Evolutionary conservation across 2,113 vertebrate genomes (phyloP).

Genomic region (Hyperopisus bebe): DNA sequence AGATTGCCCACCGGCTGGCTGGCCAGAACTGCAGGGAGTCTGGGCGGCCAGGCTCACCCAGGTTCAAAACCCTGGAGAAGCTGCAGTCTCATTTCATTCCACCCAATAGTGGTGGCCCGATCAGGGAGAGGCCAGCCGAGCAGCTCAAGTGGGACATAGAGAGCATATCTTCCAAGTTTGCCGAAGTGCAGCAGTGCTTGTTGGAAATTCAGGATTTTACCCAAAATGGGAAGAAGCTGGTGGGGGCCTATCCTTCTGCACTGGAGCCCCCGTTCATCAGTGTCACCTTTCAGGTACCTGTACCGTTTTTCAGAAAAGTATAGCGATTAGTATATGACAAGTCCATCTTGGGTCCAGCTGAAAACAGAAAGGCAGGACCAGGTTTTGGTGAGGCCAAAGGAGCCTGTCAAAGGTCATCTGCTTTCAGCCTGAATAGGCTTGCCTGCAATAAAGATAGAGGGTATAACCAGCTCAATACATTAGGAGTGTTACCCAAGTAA

Average conservation of each 20-base stretch:
- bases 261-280: conserved; percentile 74
- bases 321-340: not conserved
- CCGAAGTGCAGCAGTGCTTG: conserved; percentile 70
- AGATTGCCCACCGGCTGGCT: conserved; percentile 50
- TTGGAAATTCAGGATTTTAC: conserved; percentile 68
- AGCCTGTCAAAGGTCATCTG: not conserved
- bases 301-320: not conserved
- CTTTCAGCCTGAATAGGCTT: not conserved
- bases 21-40: conserved; percentile 48
- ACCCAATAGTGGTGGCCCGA: conserved; percentile 44
- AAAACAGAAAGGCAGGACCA: not conserved
- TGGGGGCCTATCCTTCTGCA: conserved; percentile 61
- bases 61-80: conserved; percentile 50
- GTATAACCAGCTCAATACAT: not conserved
- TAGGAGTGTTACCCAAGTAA: not conserved
- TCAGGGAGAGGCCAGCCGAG: conserved; percentile 54
- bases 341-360: not conserved
- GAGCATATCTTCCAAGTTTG: conserved; percentile 65
- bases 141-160: conserved; percentile 69
- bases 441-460: not conserved
- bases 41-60: conserved; percentile 56
- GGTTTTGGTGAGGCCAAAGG: not conserved
- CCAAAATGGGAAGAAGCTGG: conserved; percentile 63
- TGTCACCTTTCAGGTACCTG: conserved; percentile 81
- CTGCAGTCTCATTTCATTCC: conserved; percentile 33